Evolutionary conservation across 1,140 invertebrate species (phyloP), one percentile per base, ranked within the genome.

Genomic region (Periplaneta americana): DNA sequence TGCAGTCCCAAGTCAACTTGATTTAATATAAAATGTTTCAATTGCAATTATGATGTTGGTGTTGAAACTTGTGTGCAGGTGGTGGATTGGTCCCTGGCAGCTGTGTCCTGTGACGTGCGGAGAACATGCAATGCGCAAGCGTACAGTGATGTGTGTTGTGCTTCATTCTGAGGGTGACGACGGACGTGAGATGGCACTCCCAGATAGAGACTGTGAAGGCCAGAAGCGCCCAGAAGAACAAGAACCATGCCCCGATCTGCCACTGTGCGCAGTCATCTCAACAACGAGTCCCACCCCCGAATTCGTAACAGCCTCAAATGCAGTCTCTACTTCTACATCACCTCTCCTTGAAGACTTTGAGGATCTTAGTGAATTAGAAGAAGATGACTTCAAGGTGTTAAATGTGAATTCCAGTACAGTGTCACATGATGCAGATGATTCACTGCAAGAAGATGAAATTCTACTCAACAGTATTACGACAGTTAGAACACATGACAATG

Each of bases 11-110:
- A 15, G 17, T 76, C 75, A 66, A 66, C 15, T 66, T n/a, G 15
- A 66, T 66, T 17, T 17, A 66, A 28, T 66, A 66, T 66, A 66
- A 28, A 66, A 17, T 17, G n/a, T 66, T 66, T 17, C 57, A 17
- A 28, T 66, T 17, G 57, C n/a, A 66, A 17, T 66, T 66, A 66
- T 17, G 57, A 17, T 66, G 57, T 66, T 66, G 17, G n/a, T 17
- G n/a, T 32, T n/a, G n/a, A n/a, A 66, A 66, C 11, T 66, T n/a
- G 22, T 66, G 22, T 66, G 48, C 81, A 92, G 92, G 84, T 96
- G 95, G 95, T 95, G 94, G 94, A 88, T 92, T 8, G 95, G 95
- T 2, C 93, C 93, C 0, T 97, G 96, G 95, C 94, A 96, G 84
- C 91, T 93, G 82, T 97, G 96, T 85, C 93, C 95, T 2, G 91